A percentile compares a stretch with the other conserved stretches of the same genome.
These are phyloP conservation scores for Acanthisitta chloris DNA, from an alignment of 2,113 vertebrate genomes.

Conservation along the genomic window DNA sequence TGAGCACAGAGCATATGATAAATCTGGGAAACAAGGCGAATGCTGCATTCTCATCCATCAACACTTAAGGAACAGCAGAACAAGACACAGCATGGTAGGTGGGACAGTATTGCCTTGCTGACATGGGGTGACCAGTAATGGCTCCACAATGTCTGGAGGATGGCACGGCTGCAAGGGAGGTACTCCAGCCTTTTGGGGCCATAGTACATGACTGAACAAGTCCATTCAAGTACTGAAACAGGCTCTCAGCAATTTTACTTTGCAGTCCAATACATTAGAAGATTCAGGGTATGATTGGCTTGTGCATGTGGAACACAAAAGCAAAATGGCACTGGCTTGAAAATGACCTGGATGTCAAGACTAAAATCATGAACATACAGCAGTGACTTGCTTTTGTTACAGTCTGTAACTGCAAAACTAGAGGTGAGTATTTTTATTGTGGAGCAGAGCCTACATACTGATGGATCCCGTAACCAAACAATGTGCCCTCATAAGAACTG, in stretches of 20 bases:
- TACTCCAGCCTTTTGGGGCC: not conserved
- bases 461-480: not conserved
- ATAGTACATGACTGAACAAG: not conserved
- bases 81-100: not conserved
- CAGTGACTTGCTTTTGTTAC: not conserved
- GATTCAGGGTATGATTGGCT: not conserved
- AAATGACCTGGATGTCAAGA: not conserved
- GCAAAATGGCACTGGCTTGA: not conserved
- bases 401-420: not conserved
- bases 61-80: not conserved
- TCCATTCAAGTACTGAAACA: not conserved
- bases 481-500: not conserved
- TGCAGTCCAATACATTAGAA: not conserved
- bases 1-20: not conserved
- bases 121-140: not conserved
- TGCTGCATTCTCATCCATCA: not conserved
- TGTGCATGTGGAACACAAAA: not conserved
- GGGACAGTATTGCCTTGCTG: not conserved
- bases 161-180: not conserved
- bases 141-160: constrained; percentile 14
- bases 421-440: not conserved
- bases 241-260: not conserved
- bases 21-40: not conserved
- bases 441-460: not conserved
- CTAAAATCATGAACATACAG: not conserved